These are phyloP conservation scores for Meandrusa payeni DNA, from an alignment of 2,888 invertebrate genomes.

Conservation along the genomic window DNA sequence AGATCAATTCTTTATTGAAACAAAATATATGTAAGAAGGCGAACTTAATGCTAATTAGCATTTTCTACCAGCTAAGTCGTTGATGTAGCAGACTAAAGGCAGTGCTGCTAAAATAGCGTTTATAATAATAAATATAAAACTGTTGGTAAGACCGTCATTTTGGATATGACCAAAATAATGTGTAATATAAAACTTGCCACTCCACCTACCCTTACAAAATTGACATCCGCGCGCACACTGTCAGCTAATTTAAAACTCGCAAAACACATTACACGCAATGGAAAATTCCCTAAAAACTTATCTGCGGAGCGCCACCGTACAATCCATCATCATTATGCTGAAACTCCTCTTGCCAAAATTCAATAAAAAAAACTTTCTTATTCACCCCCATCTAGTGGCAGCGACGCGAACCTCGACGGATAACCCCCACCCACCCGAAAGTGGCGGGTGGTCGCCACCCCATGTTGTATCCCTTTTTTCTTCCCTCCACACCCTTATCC, in stretches of 20 bases:
- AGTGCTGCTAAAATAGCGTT: too few relatives aligned
- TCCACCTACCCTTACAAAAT: conserved; percentile 34
- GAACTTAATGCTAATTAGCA: too few relatives aligned
- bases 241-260: conserved; percentile 62
- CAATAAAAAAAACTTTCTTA: conserved; percentile 73
- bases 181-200: conserved; percentile 29
- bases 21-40: too few relatives aligned
- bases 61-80: too few relatives aligned
- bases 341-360: conserved; percentile 71
- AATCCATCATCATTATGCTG: conserved; percentile 79
- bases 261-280: conserved; percentile 68
- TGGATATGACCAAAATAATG: not conserved
- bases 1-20: too few relatives aligned
- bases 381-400: conserved; percentile 73
- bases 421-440: conserved; percentile 41
- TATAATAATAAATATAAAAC: too few relatives aligned
- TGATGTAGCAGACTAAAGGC: too few relatives aligned
- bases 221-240: conserved; percentile 45
- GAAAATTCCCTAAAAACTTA: conserved; percentile 69
- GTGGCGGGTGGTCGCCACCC: conserved; percentile 61
- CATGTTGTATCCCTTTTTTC: conserved; percentile 76
- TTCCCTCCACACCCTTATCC: conserved; percentile 78
- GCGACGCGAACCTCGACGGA: conserved; percentile 52
- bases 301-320: conserved; percentile 68
- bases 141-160: too few relatives aligned